phyloP scores from a whole-genome alignment of 2,797 vertebrate species.

The Yasuhikotakia modesta region DNA sequence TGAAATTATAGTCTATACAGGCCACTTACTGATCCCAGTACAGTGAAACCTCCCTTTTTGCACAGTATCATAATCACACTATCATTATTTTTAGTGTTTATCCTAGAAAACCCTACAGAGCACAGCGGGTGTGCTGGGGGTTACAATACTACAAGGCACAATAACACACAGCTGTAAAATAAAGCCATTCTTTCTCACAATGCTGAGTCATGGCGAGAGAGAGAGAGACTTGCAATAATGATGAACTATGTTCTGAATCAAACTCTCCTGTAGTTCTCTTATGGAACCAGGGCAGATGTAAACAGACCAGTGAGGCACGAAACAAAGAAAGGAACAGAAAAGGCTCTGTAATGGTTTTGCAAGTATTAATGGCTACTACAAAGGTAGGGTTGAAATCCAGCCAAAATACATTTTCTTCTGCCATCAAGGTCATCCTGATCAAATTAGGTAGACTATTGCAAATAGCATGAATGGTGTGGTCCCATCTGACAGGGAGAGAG shows the following conservation, averaged over 20 bases:
- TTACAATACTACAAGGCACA: slow-evolving; percentile 36
- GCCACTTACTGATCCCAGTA: slow-evolving; percentile 10
- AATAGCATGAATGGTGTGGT: neutral
- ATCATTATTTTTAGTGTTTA: slow-evolving; percentile 27
- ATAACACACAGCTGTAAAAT: slow-evolving; percentile 50
- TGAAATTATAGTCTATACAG: slow-evolving; percentile 1
- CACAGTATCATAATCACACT: neutral
- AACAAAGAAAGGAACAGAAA: neutral
- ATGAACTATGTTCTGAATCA: too few species aligned
- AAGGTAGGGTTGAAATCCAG: too few species aligned
- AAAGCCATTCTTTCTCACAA: slow-evolving; percentile 53
- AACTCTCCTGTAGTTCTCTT: neutral
- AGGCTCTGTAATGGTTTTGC: neutral
- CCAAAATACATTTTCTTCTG: neutral
- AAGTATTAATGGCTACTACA: too few species aligned
- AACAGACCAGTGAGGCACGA: neutral
- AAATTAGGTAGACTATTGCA: neutral
- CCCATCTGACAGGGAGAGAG: neutral
- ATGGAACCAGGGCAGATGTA: neutral
- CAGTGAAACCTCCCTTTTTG: slow-evolving; percentile 5
- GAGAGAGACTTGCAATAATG: too few species aligned
- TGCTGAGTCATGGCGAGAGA: slow-evolving; percentile 40
- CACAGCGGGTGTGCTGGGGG: slow-evolving; percentile 48
- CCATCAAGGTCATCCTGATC: slow-evolving; percentile 31
- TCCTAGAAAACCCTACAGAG: slow-evolving; percentile 10